A percentile compares a stretch with the other conserved stretches of the same genome.
Conservation (phyloP, 2,113 vertebrate species). For the Neotoma lepida region DNA sequence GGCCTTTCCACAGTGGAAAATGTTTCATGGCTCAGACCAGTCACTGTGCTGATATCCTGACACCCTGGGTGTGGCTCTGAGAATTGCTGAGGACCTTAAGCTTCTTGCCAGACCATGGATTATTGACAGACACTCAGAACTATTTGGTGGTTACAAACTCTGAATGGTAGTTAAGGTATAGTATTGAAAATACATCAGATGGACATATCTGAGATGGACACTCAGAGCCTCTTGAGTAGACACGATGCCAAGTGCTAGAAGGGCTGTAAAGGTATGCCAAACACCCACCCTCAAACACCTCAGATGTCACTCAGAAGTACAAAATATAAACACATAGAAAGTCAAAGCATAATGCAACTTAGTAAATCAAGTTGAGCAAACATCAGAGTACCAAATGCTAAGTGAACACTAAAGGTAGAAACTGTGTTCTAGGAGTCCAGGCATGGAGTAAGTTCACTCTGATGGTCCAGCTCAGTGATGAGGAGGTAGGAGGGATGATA, state of each 20-base stretch:
- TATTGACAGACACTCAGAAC: not conserved
- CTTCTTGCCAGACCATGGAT: not conserved
- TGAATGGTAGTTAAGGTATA: slow-evolving; percentile 1
- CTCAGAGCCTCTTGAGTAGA: not conserved
- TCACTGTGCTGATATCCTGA: not conserved
- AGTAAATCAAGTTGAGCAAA: slow-evolving; percentile 18
- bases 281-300: not conserved
- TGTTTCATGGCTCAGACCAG: not conserved
- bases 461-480: not conserved
- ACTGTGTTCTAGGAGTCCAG: not conserved
- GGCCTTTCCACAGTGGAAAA: not conserved
- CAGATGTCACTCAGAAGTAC: not conserved
- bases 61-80: not conserved
- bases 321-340: not conserved
- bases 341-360: not conserved
- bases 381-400: not conserved
- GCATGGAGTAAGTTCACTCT: not conserved
- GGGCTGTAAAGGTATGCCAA: not conserved
- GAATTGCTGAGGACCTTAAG: not conserved
- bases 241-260: not conserved
- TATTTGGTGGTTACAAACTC: not conserved
- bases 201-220: too few species aligned
- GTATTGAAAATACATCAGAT: not conserved
- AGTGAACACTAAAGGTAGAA: not conserved
- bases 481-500: not conserved